Base-by-base conservation (phyloP, 2,113 vertebrate species). In the Corynorhinus townsendii region DNA sequence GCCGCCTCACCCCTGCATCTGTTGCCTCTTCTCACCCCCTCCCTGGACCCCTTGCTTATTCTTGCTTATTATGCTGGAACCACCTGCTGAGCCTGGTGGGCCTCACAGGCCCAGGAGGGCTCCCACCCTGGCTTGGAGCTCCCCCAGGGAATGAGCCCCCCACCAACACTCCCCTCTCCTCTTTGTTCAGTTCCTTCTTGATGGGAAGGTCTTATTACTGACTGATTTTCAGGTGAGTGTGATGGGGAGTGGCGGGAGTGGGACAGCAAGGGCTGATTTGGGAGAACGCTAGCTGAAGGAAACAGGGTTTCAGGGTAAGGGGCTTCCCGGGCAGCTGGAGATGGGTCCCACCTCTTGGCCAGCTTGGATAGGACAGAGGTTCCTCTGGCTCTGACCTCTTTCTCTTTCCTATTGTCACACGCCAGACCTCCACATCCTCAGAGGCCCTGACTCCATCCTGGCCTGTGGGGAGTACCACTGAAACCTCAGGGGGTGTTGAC, bases 401-500 rank as follows among this genome's bases (percentile, higher is more conserved):
- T 30, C 45, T 85, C 47, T 52, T 90, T 83, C 14, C 64, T 72
- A 1, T 79, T 33, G 17, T 86, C 35, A 88, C 88, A 35, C 5
- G 1, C 69, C 4, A 71, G 96, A 30, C 64, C 66, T 72, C 76
- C 26, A 47, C 15, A 3, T 95, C 95, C 69, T 96, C 71, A 1
- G 89, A 84, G 7, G 82, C 40, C 12, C 87, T 77, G 1, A 87
- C 95, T 90, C 28, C 6, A 3, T 38, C 62, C n/a, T 62, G 88
- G 95, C 73, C 92, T 0, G 52, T 45, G 35, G 96, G 49, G 80
- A 97, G 91, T 80, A 75, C 94, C 33, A 98, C 98, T 15, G 99
- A 99, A 35, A 98, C 97, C 88, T 99, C 99, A 11, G 99, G 98
- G 54, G 99, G 98, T 2, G 98, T 98, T 2, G 99, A 99, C 93